phyloP scores from a whole-genome alignment of 2,888 invertebrate species.

The Microchrysa polita region DNA sequence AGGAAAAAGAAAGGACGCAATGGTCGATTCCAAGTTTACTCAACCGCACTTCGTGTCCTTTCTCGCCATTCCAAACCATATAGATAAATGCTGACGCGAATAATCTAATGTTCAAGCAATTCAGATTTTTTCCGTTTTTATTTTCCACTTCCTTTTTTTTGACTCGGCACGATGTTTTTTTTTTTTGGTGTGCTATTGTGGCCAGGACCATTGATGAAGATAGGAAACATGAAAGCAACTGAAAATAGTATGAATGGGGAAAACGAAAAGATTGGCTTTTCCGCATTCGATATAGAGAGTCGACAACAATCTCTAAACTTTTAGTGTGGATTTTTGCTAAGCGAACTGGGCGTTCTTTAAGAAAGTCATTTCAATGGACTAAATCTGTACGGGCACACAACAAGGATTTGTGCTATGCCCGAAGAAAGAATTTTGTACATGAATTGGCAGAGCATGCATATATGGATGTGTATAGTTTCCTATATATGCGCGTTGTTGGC shows the following conservation, averaged over 20 bases:
- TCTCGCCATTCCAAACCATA: background rate
- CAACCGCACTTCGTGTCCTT: background rate
- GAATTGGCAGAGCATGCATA: background rate
- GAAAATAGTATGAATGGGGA: background rate
- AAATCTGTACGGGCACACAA: slow-evolving; percentile 21
- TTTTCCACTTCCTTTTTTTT: background rate
- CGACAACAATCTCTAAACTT: slow-evolving; percentile 13
- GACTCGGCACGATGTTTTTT: background rate
- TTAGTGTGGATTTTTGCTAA: background rate
- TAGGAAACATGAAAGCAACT: background rate
- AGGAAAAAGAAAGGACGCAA: slow-evolving; percentile 1
- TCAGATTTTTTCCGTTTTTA: slow-evolving; percentile 8
- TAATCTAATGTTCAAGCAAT: slow-evolving; percentile 38
- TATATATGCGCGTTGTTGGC: background rate
- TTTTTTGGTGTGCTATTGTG: background rate
- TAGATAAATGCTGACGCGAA: slow-evolving; percentile 42
- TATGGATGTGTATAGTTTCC: slow-evolving; percentile 12
- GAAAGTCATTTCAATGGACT: background rate
- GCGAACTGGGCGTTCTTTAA: too few relatives aligned
- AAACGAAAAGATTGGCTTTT: slow-evolving; percentile 1
- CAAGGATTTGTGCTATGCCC: slow-evolving; percentile 23
- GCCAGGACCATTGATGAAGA: slow-evolving; percentile 9
- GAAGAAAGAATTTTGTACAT: slow-evolving; percentile 2
- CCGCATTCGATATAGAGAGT: background rate
- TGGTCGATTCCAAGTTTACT: slow-evolving; percentile 19